Base-by-base conservation (phyloP, 2,888 invertebrate species). In the Patella depressa region DNA sequence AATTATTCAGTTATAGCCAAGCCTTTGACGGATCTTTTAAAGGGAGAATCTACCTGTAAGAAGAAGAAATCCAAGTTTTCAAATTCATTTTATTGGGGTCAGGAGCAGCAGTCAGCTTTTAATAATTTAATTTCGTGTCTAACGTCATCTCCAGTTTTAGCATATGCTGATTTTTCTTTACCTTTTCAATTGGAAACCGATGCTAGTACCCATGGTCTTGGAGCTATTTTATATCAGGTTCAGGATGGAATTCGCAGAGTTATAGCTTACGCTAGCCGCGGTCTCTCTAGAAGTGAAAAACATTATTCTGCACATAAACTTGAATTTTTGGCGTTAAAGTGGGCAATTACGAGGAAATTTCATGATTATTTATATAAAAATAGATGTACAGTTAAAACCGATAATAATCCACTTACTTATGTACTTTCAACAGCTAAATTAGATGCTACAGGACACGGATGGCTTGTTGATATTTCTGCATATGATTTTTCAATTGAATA, bases 1-100 rank as follows among this genome's bases (percentile, higher is more conserved):
- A 76, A 78, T 53, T 83, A 82, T 75, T 76, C 79, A n/a, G 65
- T 76, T 17, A 81, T 81, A 53, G 80, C 82, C 19, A 77, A 57
- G 53, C 83, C 81, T 3, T 75, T 85, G 12, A 53, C 77, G 70
- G 73, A 77, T 19, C 74, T 83, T 17, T n/a, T 57, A 17, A 57
- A 17, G n/a, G 59, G 59, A 12, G 17, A 59, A n/a, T 59, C 59
- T n/a, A 59, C 59, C 5, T n/a, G 19, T 59, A 59, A 59, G 59
- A n/a, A 17, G n/a, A 59, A 59, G 11, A 15, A 59, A n/a, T n/a
- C 17, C 1, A 15, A 59, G 19, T 17, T n/a, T 59, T 17, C 5
- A n/a, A 7, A 17, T n/a, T 17, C 55, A 65, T 83, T 82, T 65
- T 59, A 53, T 2, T 85, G 85, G 85, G 74, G 73, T 12, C 72